A percentile compares a stretch with the other conserved stretches of the same genome.
Evolutionary conservation across 2,888 invertebrate species (phyloP).

Genomic region (Ochropleura leucogaster): DNA sequence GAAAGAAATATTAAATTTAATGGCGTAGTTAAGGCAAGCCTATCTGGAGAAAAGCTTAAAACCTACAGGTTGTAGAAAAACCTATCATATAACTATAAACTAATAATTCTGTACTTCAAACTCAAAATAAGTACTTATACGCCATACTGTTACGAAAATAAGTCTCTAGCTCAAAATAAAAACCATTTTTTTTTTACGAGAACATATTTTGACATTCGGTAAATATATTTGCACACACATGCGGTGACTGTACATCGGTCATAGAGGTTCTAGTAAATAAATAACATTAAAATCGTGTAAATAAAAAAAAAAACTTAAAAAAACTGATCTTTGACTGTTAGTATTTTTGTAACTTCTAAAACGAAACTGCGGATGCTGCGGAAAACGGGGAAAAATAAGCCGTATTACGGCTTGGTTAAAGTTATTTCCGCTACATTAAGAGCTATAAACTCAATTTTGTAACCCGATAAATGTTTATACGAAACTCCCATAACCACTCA

Average conservation of each 20-base stretch:
- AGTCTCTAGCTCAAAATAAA: background rate
- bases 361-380: too few species aligned
- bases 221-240: too few species aligned
- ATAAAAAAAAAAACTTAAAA: background rate
- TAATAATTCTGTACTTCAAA: background rate
- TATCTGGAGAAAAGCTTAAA: background rate
- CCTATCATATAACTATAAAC: background rate
- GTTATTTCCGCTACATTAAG: background rate
- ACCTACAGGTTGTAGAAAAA: background rate
- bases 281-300: background rate
- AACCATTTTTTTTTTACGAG: background rate
- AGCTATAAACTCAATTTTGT: slow-evolving; percentile 1
- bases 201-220: too few species aligned
- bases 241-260: background rate
- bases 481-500: slow-evolving; percentile 29
- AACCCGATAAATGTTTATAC: slow-evolving; percentile 39
- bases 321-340: background rate
- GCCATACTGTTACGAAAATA: too few species aligned
- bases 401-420: background rate
- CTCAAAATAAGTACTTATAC: background rate
- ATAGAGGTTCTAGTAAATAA: background rate
- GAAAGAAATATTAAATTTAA: too few species aligned
- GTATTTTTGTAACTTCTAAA: background rate
- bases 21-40: background rate
- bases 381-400: background rate